Percentiles rank a stretch among this genome's conserved stretches.
Evolutionary conservation across 64 coral and sea anemone genomes (phyloP).

Genomic region (Montipora foliosa): DNA sequence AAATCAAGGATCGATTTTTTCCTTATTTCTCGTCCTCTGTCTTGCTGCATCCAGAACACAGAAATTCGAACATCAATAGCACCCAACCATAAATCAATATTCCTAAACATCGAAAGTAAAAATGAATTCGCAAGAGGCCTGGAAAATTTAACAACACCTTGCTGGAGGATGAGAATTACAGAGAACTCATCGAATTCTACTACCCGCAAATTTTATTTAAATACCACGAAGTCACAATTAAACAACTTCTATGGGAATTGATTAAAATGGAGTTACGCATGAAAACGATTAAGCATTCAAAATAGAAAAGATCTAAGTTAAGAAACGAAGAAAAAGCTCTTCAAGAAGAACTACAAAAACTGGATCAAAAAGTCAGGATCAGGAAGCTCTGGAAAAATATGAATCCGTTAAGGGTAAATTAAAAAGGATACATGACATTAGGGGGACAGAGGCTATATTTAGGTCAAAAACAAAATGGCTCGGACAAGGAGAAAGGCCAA

Average conservation of each 20-base stretch:
- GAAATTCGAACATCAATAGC: not conserved
- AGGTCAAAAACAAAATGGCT: not conserved
- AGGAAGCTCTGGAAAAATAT: not conserved
- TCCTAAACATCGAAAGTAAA: not conserved
- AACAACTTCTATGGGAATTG: not conserved
- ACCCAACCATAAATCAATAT: slow-evolving; percentile 4
- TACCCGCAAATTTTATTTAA: not conserved
- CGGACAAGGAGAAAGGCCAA: slow-evolving; percentile 5
- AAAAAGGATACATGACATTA: not conserved
- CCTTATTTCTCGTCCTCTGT: not conserved
- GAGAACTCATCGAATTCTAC: no score
- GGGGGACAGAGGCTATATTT: not conserved
- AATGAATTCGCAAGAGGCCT: not conserved
- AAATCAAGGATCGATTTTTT: slow-evolving; percentile 2
- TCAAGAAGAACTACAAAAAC: no score
- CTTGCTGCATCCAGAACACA: not conserved
- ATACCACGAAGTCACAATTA: not conserved
- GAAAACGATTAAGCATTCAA: not conserved
- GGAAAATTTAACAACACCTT: not conserved
- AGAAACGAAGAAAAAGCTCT: no score
- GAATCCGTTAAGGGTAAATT: not conserved
- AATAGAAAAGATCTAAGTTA: not conserved
- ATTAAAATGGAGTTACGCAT: not conserved
- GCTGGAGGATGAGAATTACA: not conserved
- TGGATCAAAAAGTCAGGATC: no score